These are phyloP conservation scores for Drosophila equinoxialis DNA, from an alignment of 1,140 invertebrate genomes.

Conservation along the genomic window DNA sequence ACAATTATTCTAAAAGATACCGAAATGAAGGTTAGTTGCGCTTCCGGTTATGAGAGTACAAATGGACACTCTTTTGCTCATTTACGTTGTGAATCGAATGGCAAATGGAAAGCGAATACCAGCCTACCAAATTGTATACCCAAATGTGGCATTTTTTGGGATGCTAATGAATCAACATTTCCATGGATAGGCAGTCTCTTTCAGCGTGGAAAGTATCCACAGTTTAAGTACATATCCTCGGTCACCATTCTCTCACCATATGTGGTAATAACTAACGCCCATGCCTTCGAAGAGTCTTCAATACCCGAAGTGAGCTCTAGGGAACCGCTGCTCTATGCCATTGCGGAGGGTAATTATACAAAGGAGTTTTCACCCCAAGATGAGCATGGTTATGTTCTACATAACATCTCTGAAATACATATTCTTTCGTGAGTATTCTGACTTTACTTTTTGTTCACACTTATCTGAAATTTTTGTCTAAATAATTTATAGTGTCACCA, in stretches of 20 bases:
- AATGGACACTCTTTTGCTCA: neutral
- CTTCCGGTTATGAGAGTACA: constrained; percentile 19
- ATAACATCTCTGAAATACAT: constrained; percentile 24
- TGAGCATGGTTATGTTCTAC: constrained; percentile 23
- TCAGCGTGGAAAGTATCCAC: neutral
- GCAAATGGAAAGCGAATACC: constrained; percentile 3
- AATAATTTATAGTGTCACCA: no score
- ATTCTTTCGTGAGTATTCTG: constrained; percentile 18
- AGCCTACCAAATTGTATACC: constrained; percentile 22
- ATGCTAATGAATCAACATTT: neutral
- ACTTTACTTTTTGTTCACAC: neutral
- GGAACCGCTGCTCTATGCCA: constrained; percentile 13
- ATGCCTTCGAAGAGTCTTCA: neutral
- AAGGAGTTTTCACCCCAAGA: neutral
- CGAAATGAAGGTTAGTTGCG: constrained; percentile 30
- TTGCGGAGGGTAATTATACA: neutral
- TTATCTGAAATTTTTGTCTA: no score
- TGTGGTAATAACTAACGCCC: constrained; percentile 26
- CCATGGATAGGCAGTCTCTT: constrained; percentile 58
- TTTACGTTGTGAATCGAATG: constrained; percentile 16
- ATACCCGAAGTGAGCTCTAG: neutral
- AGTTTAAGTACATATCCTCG: constrained; percentile 74
- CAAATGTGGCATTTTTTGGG: constrained; percentile 17
- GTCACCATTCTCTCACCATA: constrained; percentile 69
- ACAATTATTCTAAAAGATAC: neutral